Percentiles rank a stretch among this genome's conserved stretches.
Conservation (phyloP, 2,888 invertebrate species). For the Gortyna flavago region DNA sequence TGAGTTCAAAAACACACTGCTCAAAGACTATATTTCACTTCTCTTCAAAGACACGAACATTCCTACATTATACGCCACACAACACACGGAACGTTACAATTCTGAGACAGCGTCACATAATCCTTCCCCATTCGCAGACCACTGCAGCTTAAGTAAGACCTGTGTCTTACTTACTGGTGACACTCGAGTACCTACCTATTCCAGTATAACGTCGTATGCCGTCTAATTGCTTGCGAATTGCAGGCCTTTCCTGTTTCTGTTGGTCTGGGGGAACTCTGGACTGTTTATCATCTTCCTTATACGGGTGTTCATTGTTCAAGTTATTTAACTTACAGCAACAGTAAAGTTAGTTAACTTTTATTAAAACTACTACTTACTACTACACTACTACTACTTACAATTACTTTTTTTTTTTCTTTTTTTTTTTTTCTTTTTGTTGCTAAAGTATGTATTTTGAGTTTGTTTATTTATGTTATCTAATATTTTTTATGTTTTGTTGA, state of each 20-base stretch:
- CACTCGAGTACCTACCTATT: conserved; percentile 13
- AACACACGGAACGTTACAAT: conserved; percentile 15
- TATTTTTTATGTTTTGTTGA: too few species aligned
- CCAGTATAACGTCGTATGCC: not conserved
- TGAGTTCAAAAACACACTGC: not conserved
- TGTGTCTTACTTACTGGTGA: conserved; percentile 23
- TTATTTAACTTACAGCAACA: too few species aligned
- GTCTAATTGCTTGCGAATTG: conserved; percentile 6
- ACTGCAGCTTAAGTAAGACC: conserved; percentile 44
- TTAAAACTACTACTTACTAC: too few species aligned
- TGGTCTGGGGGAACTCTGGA: not conserved
- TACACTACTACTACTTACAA: too few species aligned
- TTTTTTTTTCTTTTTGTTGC: too few species aligned
- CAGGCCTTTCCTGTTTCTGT: not conserved
- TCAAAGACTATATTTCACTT: not conserved
- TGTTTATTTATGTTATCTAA: too few species aligned
- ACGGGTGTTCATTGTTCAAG: not conserved
- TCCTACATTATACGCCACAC: conserved; percentile 7
- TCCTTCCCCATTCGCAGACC: conserved; percentile 43
- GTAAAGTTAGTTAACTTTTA: too few species aligned
- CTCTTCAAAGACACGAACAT: not conserved
- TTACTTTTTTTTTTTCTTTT: too few species aligned
- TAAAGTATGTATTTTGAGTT: too few species aligned
- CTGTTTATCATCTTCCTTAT: not conserved
- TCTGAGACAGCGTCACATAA: conserved; percentile 30